A percentile compares a stretch with the other conserved stretches of the same genome.
Evolutionary conservation across 1,140 invertebrate genomes (phyloP).

Genomic region (Planococcus citri): DNA sequence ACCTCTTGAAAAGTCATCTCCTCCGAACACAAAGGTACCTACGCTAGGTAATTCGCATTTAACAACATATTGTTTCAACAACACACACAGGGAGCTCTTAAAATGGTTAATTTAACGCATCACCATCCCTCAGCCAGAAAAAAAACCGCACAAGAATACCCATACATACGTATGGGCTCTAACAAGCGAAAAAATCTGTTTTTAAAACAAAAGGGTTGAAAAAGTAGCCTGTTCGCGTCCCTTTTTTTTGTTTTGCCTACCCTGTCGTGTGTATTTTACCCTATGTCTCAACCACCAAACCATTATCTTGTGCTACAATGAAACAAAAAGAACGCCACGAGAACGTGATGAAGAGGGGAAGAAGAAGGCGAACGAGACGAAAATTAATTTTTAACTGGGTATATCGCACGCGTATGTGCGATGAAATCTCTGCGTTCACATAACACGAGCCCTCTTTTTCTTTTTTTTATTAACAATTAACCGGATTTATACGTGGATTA

Average conservation of each 20-base stretch:
- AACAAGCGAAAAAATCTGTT: background rate
- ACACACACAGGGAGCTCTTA: background rate
- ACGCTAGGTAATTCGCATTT: background rate
- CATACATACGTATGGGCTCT: background rate
- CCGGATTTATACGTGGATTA: constrained; percentile 4
- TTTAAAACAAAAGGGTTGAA: constrained; percentile 4
- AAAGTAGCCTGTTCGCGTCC: background rate
- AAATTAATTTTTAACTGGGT: background rate
- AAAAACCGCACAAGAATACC: background rate
- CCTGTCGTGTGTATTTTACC: background rate
- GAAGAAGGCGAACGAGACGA: background rate
- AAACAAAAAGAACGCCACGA: too few relatives aligned
- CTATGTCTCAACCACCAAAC: too few relatives aligned
- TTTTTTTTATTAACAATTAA: background rate
- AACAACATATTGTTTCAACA: constrained; percentile 3
- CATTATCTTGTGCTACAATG: too few relatives aligned
- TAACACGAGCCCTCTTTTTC: background rate
- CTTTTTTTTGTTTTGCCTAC: background rate
- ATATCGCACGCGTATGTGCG: background rate
- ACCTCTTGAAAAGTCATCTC: background rate
- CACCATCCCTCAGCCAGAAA: background rate
- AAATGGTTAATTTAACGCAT: background rate
- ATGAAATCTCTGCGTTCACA: too few relatives aligned
- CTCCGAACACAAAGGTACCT: too few relatives aligned
- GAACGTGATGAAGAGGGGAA: too few relatives aligned